Conservation (phyloP, 2,888 invertebrate genomes). For the Drosophila incognita region DNA sequence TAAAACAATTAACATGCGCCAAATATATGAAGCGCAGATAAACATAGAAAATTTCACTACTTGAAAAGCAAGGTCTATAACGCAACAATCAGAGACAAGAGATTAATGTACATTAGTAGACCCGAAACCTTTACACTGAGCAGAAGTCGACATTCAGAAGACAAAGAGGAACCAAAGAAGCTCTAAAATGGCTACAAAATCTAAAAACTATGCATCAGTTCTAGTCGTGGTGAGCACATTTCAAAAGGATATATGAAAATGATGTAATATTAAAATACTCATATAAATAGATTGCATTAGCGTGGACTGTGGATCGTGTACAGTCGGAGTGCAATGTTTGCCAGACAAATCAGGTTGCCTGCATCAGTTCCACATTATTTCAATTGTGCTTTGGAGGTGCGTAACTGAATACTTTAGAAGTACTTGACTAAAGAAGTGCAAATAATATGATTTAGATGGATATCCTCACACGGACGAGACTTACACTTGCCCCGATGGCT, state of each 20-base stretch:
- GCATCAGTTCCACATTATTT: slow-evolving; percentile 82
- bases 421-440: not conserved
- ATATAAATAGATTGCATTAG: slow-evolving; percentile 37
- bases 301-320: slow-evolving; percentile 23
- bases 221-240: slow-evolving; percentile 28
- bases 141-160: slow-evolving; percentile 22
- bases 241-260: not conserved
- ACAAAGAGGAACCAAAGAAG: not conserved
- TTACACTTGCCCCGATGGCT: slow-evolving; percentile 78
- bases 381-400: slow-evolving; percentile 81
- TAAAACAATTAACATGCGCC: slow-evolving; percentile 67
- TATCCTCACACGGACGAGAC: slow-evolving; percentile 66
- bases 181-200: slow-evolving; percentile 26
- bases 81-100: not conserved
- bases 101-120: slow-evolving; percentile 51
- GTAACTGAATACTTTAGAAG: not conserved
- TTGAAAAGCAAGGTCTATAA: slow-evolving; percentile 24
- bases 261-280: not conserved
- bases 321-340: slow-evolving; percentile 78
- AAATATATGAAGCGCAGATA: slow-evolving; percentile 47
- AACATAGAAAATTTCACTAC: slow-evolving; percentile 56
- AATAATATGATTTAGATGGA: slow-evolving; percentile 48
- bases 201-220: slow-evolving; percentile 6
- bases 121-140: slow-evolving; percentile 63
- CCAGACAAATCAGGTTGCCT: slow-evolving; percentile 79